A percentile compares a stretch with the other conserved stretches of the same genome.
Conservation (phyloP, 2,888 invertebrate species). For the Rotaria socialis region DNA sequence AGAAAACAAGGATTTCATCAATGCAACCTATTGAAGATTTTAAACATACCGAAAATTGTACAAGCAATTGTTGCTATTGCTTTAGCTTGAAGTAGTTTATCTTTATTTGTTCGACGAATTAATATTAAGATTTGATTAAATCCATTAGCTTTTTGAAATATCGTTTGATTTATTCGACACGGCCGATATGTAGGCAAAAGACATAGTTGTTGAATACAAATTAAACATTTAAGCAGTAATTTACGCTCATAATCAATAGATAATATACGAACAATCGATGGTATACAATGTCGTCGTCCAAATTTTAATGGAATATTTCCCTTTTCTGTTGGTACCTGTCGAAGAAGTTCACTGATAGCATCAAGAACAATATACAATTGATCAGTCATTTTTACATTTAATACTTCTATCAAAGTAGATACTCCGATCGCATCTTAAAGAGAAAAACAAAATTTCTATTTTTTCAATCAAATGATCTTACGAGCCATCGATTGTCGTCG, state of each 20-base stretch:
- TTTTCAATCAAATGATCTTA: background rate
- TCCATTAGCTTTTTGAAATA: constrained; percentile 27
- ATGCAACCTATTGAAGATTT: background rate
- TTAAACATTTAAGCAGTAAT: background rate
- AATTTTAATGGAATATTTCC: background rate
- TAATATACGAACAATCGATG: constrained; percentile 3
- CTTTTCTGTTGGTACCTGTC: background rate
- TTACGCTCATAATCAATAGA: background rate
- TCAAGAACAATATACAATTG: background rate
- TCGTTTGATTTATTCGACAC: background rate
- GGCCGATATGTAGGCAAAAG: background rate
- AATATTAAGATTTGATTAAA: background rate
- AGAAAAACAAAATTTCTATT: background rate
- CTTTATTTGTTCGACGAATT: constrained; percentile 4
- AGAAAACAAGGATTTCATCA: too few relatives aligned
- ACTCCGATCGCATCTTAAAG: background rate
- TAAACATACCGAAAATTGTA: background rate
- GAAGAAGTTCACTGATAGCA: constrained; percentile 6
- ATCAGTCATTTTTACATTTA: background rate
- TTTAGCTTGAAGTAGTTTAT: background rate
- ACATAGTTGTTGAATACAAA: background rate
- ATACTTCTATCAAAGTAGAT: background rate
- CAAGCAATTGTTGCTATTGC: background rate
- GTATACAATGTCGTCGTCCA: constrained; percentile 23
- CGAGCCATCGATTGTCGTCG: constrained; percentile 11